Conservation (phyloP, 2,113 vertebrate species). For the Neotoma lepida region DNA sequence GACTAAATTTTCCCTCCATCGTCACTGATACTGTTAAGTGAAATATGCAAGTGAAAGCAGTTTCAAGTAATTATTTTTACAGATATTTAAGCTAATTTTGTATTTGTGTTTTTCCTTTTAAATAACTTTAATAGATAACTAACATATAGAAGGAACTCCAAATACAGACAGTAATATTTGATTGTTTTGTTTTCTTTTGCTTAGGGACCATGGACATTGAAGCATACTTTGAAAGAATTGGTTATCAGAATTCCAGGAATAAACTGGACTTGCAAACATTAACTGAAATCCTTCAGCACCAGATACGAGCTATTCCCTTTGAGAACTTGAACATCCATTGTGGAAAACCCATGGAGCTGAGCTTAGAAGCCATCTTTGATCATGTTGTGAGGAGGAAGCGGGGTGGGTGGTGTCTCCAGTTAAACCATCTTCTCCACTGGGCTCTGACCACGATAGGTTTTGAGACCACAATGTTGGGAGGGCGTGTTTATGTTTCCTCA, state of each 20-base stretch:
- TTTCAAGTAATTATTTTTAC: neutral
- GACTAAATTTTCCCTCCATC: neutral
- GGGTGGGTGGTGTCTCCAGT: constrained; percentile 92
- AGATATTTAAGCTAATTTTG: neutral
- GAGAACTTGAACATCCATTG: constrained; percentile 93
- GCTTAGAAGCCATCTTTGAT: constrained; percentile 84
- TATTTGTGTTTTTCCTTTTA: neutral
- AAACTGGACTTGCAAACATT: constrained; percentile 87
- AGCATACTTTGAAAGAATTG: constrained; percentile 91
- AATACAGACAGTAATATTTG: neutral
- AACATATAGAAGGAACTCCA: neutral
- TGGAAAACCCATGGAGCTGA: constrained; percentile 84
- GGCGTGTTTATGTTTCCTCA: constrained; percentile 78
- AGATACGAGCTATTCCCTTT: constrained; percentile 87
- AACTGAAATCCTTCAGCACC: constrained; percentile 85
- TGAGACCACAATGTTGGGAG: constrained; percentile 77
- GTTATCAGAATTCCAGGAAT: constrained; percentile 81
- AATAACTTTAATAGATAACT: neutral
- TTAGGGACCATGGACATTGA: constrained; percentile 86
- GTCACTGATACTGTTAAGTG: neutral
- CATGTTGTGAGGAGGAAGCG: constrained; percentile 88
- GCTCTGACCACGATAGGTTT: constrained; percentile 89
- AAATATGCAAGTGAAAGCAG: neutral
- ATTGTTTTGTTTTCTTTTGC: neutral
- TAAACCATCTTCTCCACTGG: constrained; percentile 90